Evolutionary conservation across 2,888 invertebrate genomes (phyloP).

Genomic region (Tethea ocularis): DNA sequence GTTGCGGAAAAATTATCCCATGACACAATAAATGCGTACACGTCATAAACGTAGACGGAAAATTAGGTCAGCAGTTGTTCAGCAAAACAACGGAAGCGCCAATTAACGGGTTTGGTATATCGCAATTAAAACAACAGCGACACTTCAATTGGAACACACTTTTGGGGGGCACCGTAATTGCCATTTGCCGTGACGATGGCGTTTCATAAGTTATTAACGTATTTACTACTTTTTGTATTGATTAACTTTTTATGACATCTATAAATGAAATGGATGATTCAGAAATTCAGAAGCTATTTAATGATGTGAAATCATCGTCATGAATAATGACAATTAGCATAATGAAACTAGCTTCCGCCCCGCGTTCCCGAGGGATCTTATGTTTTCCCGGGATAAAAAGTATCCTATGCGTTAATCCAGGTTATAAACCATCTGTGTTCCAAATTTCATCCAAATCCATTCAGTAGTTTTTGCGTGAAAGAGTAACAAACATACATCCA

Average conservation of each 20-base stretch:
- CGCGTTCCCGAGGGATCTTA: too few species aligned
- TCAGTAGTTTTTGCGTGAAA: too few species aligned
- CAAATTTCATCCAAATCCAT: too few species aligned
- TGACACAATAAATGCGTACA: neutral
- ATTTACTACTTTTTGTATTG: neutral
- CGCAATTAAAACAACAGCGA: conserved; percentile 31
- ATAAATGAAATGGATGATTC: neutral
- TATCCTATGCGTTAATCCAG: too few species aligned
- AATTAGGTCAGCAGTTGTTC: neutral
- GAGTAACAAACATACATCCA: too few species aligned
- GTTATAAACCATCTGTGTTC: too few species aligned
- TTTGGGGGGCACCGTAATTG: conserved; percentile 22
- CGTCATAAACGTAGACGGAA: neutral
- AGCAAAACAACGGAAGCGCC: conserved; percentile 25
- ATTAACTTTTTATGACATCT: neutral
- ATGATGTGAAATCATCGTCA: too few species aligned
- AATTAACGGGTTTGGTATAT: conserved; percentile 24
- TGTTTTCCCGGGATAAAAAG: too few species aligned
- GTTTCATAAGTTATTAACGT: neutral
- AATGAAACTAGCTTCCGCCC: too few species aligned
- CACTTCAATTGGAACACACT: conserved; percentile 16
- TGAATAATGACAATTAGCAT: too few species aligned
- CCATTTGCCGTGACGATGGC: conserved; percentile 24
- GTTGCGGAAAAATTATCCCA: too few species aligned
- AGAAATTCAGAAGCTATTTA: too few species aligned